phyloP scores from a whole-genome alignment of 2,113 vertebrate species.

The Scomber japonicus region DNA sequence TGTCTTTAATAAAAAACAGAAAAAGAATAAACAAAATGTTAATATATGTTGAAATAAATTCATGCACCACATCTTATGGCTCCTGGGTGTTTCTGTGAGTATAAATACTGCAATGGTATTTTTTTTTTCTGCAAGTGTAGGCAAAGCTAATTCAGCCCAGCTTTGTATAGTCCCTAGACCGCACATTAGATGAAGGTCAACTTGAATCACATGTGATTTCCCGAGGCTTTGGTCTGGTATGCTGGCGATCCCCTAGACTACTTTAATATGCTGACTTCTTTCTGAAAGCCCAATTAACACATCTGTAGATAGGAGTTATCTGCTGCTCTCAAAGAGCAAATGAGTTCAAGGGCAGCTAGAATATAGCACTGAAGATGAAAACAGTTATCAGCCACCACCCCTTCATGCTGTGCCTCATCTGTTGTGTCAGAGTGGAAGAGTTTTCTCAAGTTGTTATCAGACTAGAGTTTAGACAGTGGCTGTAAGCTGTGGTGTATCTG shows the following conservation, averaged over 20 bases:
- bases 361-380: constrained; percentile 39
- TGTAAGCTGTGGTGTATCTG: constrained; percentile 49
- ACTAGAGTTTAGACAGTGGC: constrained; percentile 38
- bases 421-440: constrained; percentile 44
- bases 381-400: constrained; percentile 22
- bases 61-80: constrained; percentile 60
- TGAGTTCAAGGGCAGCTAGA: constrained; percentile 54
- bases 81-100: constrained; percentile 49
- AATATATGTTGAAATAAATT: constrained; percentile 82
- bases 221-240: constrained; percentile 63
- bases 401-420: constrained; percentile 12
- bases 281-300: constrained; percentile 78
- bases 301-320: constrained; percentile 73
- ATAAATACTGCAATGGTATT: constrained; percentile 3
- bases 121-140: constrained; percentile 9
- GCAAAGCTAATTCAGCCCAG: constrained; percentile 51
- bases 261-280: constrained; percentile 64
- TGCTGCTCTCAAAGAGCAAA: constrained; percentile 55
- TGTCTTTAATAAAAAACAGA: constrained; percentile 67
- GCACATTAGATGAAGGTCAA: constrained; percentile 74
- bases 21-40: constrained; percentile 58
- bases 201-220: constrained; percentile 65
- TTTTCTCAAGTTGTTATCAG: constrained; percentile 48
- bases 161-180: constrained; percentile 48
- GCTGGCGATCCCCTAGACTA: constrained; percentile 52